phyloP scores from a whole-genome alignment of 2,888 invertebrate species.

The Xestobium rufovillosum region DNA sequence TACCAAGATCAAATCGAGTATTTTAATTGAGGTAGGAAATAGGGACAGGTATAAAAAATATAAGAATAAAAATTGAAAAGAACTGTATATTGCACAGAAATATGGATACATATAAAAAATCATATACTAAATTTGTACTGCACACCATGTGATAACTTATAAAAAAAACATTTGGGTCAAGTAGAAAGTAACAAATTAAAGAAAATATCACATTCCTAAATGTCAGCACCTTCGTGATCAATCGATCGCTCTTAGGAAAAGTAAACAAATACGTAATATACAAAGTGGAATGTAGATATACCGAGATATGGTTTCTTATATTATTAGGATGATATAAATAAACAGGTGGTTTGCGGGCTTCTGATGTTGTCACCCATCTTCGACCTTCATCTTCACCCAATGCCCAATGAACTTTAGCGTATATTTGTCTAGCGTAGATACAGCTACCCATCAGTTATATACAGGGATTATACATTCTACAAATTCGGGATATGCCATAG shows the following conservation, averaged over 20 bases:
- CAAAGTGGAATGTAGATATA: constrained; percentile 31
- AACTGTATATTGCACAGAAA: constrained; percentile 43
- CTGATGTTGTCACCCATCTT: constrained; percentile 2
- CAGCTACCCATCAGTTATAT: constrained; percentile 29
- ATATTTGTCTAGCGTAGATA: constrained; percentile 27
- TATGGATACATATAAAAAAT: constrained; percentile 37
- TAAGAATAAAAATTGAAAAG: too few relatives aligned
- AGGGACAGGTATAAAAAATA: too few relatives aligned
- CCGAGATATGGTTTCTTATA: constrained; percentile 19
- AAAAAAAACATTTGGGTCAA: constrained; percentile 37
- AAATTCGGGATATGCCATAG: too few relatives aligned
- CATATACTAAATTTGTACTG: constrained; percentile 40
- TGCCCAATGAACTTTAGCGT: constrained; percentile 31
- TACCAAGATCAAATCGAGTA: too few relatives aligned
- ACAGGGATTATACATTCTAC: constrained; percentile 9
- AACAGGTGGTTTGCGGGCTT: constrained; percentile 2
- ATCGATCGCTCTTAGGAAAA: not conserved
- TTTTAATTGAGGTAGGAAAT: too few relatives aligned
- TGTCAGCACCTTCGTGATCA: constrained; percentile 38
- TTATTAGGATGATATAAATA: constrained; percentile 17
- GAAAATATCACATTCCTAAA: constrained; percentile 42
- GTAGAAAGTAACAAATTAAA: constrained; percentile 40
- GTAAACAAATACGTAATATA: not conserved
- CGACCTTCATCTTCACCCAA: constrained; percentile 25
- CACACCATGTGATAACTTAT: constrained; percentile 39